A percentile compares a stretch with the other conserved stretches of the same genome.
Conservation (phyloP, 2,797 vertebrate genomes). For the Dendrocincla tyrannina region DNA sequence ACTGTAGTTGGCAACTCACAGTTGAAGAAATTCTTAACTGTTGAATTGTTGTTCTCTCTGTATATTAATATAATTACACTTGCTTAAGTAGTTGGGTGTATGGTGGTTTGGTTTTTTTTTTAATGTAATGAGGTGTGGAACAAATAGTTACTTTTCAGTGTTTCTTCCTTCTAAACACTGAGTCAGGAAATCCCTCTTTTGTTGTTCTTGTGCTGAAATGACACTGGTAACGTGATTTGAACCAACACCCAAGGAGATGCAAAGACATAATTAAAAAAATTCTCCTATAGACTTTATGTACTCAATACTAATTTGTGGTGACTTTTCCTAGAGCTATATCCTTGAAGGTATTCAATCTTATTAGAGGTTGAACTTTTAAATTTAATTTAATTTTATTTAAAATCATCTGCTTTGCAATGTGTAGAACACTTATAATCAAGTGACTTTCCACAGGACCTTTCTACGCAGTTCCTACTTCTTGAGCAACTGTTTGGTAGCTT, state of each 20-base stretch:
- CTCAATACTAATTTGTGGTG: not conserved
- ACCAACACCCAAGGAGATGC: not conserved
- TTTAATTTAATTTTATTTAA: not conserved
- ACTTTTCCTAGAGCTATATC: not conserved
- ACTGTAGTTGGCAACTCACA: not conserved
- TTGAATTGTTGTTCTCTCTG: not conserved
- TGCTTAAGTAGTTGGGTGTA: not conserved
- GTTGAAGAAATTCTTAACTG: not conserved
- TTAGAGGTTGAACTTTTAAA: not conserved
- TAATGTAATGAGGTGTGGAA: not conserved
- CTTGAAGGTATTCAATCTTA: not conserved
- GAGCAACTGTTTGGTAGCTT: not conserved
- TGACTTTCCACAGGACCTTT: not conserved
- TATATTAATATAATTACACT: not conserved
- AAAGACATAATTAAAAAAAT: not conserved
- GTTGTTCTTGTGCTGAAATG: not conserved
- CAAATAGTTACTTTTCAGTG: not conserved
- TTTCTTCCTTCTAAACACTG: not conserved
- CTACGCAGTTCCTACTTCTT: not conserved
- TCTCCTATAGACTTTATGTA: not conserved
- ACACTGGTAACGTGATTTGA: fast-evolving
- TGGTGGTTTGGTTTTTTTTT: not conserved
- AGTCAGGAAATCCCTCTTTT: constrained; percentile 34
- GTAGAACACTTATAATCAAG: not conserved
- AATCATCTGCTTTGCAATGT: not conserved